These are phyloP conservation scores for Dasypus novemcinctus DNA, from an alignment of 2,113 vertebrate genomes.

Conservation along the genomic window DNA sequence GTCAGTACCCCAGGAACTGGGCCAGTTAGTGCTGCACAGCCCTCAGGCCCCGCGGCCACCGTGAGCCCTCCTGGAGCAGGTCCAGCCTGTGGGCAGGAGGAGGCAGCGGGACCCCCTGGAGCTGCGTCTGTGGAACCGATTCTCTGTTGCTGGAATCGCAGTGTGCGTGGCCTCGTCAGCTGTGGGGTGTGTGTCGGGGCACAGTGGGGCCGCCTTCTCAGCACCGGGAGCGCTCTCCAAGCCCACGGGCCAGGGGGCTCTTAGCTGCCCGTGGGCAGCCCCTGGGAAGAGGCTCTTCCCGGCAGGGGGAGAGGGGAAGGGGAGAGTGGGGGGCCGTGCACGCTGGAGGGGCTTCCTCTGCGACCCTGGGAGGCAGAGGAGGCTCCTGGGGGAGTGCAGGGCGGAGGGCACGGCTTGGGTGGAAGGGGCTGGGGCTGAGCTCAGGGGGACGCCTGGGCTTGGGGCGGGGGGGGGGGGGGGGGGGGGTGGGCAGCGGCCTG, in stretches of 20 bases:
- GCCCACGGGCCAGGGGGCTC: background rate
- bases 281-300: background rate
- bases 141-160: too few relatives aligned
- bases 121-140: too few relatives aligned
- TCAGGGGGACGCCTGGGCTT: background rate
- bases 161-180: too few relatives aligned
- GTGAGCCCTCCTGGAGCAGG: too few relatives aligned
- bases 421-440: background rate
- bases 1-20: too few relatives aligned
- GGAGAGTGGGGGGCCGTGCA: accelerated
- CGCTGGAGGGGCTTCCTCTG: background rate
- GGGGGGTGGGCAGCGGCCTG: background rate
- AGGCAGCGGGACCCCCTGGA: too few relatives aligned
- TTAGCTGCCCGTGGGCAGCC: background rate
- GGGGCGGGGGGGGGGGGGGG: accelerated
- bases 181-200: too few relatives aligned
- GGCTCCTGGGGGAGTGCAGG: accelerated
- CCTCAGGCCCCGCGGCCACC: too few relatives aligned
- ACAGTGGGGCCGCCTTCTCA: background rate
- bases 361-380: accelerated
- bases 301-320: background rate
- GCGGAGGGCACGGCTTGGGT: too few relatives aligned
- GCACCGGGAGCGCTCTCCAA: accelerated
- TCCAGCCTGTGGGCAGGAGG: too few relatives aligned
- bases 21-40: too few relatives aligned